Conservation (phyloP, 1,140 invertebrate species). For the Popillia japonica region DNA sequence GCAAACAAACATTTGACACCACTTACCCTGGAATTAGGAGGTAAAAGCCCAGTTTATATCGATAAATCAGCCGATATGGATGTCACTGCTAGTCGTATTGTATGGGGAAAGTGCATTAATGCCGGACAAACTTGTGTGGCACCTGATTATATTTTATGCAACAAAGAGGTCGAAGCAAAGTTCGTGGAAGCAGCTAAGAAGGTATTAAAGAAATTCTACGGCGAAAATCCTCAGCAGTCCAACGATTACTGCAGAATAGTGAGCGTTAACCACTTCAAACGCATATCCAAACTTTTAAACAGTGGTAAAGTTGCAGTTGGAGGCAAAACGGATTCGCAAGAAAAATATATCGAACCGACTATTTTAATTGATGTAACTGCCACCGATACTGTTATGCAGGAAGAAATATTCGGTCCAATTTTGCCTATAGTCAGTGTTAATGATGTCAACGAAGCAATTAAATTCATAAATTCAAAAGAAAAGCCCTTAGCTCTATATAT, state of each 20-base stretch:
- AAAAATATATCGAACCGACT: conserved; percentile 85
- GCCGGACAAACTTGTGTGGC: conserved; percentile 97
- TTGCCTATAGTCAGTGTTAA: conserved; percentile 86
- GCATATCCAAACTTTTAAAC: conserved; percentile 64
- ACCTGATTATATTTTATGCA: conserved; percentile 96
- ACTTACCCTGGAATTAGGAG: conserved; percentile 91
- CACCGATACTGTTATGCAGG: conserved; percentile 83
- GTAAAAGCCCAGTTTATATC: conserved; percentile 72
- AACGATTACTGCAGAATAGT: conserved; percentile 88
- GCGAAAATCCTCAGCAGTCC: conserved; percentile 79
- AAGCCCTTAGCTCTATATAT: conserved; percentile 86
- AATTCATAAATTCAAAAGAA: conserved; percentile 76
- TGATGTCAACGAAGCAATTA: conserved; percentile 87
- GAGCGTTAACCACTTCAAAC: conserved; percentile 79
- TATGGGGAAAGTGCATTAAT: conserved; percentile 93
- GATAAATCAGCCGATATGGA: conserved; percentile 60
- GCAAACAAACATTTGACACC: conserved; percentile 93
- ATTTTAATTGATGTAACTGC: conserved; percentile 77
- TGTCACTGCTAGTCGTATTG: conserved; percentile 79
- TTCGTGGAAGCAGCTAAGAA: conserved; percentile 73
- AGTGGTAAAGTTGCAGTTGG: conserved; percentile 78
- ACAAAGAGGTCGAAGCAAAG: conserved; percentile 73
- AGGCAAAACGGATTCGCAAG: conserved; percentile 75
- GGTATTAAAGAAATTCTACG: conserved; percentile 86
- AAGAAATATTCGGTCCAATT: conserved; percentile 96